Evolutionary conservation across 64 coral and sea anemone genomes (phyloP).

Genomic region (Platygyra sinensis): DNA sequence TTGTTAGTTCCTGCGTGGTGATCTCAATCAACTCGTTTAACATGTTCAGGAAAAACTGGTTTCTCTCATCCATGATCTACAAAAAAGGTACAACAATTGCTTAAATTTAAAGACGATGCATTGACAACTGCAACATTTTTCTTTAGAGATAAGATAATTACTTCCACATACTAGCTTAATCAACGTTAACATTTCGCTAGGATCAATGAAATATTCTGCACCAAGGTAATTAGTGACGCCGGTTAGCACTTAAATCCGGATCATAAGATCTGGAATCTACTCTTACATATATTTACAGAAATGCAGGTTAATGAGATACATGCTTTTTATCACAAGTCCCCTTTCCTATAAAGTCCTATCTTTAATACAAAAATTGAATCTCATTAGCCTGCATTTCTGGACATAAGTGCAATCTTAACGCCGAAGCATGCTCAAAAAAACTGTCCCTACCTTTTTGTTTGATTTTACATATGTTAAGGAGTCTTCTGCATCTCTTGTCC

Average conservation of each 20-base stretch:
- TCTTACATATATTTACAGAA: no score
- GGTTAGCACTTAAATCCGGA: not conserved
- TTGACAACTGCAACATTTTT: not conserved
- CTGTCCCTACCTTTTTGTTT: conserved; percentile 85
- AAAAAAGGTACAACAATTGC: not conserved
- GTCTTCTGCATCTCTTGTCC: conserved; percentile 97
- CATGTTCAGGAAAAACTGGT: conserved; percentile 94
- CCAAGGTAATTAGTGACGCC: not conserved
- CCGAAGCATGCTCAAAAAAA: not conserved
- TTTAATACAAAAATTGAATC: no score
- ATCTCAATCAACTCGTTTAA: conserved; percentile 96
- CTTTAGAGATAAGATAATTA: no score
- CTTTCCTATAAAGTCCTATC: no score
- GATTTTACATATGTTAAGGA: conserved; percentile 90
- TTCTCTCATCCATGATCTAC: conserved; percentile 95
- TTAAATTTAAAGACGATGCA: not conserved
- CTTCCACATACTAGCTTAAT: no score
- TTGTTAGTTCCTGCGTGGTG: conserved; percentile 93
- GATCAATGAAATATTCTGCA: no score
- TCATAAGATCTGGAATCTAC: not conserved
- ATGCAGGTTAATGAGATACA: no score
- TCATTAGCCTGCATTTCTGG: no score
- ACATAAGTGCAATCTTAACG: not conserved
- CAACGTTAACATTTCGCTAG: no score
- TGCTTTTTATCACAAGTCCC: no score